A percentile compares a stretch with the other conserved stretches of the same genome.
Evolutionary conservation across 2,113 vertebrate genomes (phyloP).

Genomic region (Calyptomena viridis): DNA sequence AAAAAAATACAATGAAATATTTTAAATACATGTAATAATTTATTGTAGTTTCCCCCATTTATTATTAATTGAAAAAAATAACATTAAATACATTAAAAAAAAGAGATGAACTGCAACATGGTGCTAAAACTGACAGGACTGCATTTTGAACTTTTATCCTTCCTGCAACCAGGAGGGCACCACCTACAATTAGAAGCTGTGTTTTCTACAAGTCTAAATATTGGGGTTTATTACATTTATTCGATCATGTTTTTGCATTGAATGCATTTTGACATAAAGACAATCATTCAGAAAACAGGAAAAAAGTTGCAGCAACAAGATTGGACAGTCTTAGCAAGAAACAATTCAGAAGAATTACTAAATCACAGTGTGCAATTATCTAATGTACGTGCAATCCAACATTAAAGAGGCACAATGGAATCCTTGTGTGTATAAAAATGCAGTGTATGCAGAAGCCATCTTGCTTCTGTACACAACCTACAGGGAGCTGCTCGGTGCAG

Average conservation of each 20-base stretch:
- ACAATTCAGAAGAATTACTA: neutral
- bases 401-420: neutral
- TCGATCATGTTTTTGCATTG: neutral
- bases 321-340: neutral
- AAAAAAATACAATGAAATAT: neutral
- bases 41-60: neutral
- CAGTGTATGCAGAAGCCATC: constrained; percentile 11
- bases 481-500: neutral
- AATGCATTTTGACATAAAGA: neutral
- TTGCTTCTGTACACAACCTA: neutral
- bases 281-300: neutral
- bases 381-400: neutral
- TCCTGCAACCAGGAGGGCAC: neutral
- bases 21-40: neutral
- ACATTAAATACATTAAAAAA: neutral
- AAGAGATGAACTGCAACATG: neutral
- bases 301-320: neutral
- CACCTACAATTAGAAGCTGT: neutral
- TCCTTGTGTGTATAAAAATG: neutral
- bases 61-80: neutral
- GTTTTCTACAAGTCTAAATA: neutral
- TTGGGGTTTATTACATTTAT: neutral
- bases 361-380: neutral
- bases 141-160: neutral
- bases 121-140: neutral